Evolutionary conservation across 1,140 invertebrate genomes (phyloP), one percentile per base, ranked within the genome.

Genomic region (Ectropis grisescens): DNA sequence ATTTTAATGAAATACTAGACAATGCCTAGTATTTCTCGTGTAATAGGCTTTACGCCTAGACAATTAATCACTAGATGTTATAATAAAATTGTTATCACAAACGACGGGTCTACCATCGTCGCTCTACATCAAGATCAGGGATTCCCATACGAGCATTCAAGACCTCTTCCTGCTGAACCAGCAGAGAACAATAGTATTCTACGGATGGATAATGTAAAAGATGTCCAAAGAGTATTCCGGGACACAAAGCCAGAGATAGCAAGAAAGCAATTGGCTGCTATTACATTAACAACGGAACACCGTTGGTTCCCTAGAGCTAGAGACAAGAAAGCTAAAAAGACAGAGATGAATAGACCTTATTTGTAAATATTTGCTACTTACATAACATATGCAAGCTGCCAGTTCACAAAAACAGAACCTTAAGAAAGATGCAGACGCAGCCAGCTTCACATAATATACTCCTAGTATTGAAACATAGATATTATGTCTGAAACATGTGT

Each of bases 101-200:
- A 90, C 48, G 88, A 93, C 78, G 86, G 89, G n/a, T 86, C 85
- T 26, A 93, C 90, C 31, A 86, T 93, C 41, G 87, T 95, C 24
- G 94, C 91, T 43, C 94, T 94, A 89, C 95, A 98, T 82, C 92
- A 91, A 22, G 89, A 93, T 49, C 62, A 84, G 59, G 69, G 86
- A 25, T 91, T 93, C 82, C 94, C 95, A 0, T 98, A 97, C 59
- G 92, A 96, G 75, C 88, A 72, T 55, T 90, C 93, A 5, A 87
- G 85, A 60, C 91, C 93, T 1, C 52, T 96, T 23, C 91, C 92
- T 9, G 57, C 81, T 37, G 52, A 70, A 28, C 33, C 50, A 24
- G 14, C 59, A 30, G 32, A 72, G 33, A 53, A 74, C 46, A 56
- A 79, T 23, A 83, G 85, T 9, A 67, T 90, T 7, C 71, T 93